Evolutionary conservation across 2,113 vertebrate genomes (phyloP).

Genomic region (Microtus ochrogaster): DNA sequence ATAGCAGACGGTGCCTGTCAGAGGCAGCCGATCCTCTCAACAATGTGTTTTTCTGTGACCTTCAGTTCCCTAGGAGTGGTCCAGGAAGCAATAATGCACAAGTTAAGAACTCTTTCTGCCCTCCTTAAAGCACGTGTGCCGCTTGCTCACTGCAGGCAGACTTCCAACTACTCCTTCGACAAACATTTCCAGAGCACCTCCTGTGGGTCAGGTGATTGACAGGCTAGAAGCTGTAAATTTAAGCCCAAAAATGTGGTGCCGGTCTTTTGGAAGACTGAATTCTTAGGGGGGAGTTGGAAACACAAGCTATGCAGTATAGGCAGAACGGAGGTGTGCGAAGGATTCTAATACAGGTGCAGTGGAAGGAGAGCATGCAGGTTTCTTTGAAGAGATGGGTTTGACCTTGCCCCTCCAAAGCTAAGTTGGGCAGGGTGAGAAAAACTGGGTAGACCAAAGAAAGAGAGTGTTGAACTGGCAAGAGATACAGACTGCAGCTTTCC

Average conservation of each 20-base stretch:
- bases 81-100: neutral
- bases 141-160: neutral
- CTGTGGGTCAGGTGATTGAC: neutral
- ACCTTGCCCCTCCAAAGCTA: neutral
- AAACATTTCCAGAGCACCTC: neutral
- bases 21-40: slow-evolving; percentile 30
- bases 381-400: neutral
- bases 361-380: neutral
- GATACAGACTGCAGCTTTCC: neutral
- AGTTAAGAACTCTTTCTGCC: neutral
- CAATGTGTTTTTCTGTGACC: slow-evolving; percentile 49
- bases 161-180: neutral
- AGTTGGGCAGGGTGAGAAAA: neutral
- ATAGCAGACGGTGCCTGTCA: slow-evolving; percentile 43
- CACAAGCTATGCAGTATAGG: neutral
- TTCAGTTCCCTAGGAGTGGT: slow-evolving; percentile 21
- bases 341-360: too few relatives aligned
- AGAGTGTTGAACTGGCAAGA: neutral
- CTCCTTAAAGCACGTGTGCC: neutral
- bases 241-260: neutral
- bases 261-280: neutral
- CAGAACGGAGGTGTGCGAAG: neutral
- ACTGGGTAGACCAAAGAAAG: neutral
- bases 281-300: rapidly evolving
- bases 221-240: neutral